These are phyloP conservation scores for Epinotia nisella DNA, from an alignment of 2,888 invertebrate species.

Conservation along the genomic window DNA sequence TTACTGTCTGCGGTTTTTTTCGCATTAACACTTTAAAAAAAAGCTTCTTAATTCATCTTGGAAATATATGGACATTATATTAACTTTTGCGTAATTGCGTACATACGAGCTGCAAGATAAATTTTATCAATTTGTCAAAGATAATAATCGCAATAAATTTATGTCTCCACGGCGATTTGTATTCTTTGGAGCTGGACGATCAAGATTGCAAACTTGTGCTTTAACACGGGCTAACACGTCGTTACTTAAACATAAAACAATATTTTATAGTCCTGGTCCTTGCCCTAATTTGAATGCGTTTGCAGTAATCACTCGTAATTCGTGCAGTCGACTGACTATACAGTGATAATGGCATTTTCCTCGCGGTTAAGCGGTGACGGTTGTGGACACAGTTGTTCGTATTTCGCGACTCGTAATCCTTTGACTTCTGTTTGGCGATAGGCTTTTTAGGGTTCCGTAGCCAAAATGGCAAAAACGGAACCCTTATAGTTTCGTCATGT, in stretches of 20 bases:
- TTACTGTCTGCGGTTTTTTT: too few species aligned
- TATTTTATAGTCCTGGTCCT: conserved; percentile 1
- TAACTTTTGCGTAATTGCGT: conserved; percentile 1
- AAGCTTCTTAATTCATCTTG: conserved; percentile 7
- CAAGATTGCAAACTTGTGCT: conserved; percentile 23
- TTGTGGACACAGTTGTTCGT: conserved; percentile 39
- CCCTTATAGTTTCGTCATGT: too few species aligned
- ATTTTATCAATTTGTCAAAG: conserved; percentile 40
- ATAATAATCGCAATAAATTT: conserved; percentile 41
- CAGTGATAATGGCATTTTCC: conserved; percentile 28
- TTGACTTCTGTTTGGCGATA: conserved; percentile 5
- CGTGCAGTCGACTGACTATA: conserved; percentile 32
- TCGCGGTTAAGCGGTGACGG: conserved; percentile 28
- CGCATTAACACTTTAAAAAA: not conserved
- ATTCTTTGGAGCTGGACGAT: conserved; percentile 36
- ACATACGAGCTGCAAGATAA: conserved; percentile 24
- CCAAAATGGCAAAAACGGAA: too few species aligned
- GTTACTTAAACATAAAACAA: conserved; percentile 18
- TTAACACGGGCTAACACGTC: conserved; percentile 25
- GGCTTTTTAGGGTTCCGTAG: too few species aligned
- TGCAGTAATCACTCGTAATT: conserved; percentile 23
- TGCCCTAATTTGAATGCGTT: conserved; percentile 30
- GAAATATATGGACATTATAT: not conserved
- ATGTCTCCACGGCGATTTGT: conserved; percentile 39
- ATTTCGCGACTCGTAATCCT: conserved; percentile 5